Evolutionary conservation across 2,797 vertebrate genomes (phyloP), one percentile per base, ranked within the genome.

Genomic region (Ctenosaura bakeri): DNA sequence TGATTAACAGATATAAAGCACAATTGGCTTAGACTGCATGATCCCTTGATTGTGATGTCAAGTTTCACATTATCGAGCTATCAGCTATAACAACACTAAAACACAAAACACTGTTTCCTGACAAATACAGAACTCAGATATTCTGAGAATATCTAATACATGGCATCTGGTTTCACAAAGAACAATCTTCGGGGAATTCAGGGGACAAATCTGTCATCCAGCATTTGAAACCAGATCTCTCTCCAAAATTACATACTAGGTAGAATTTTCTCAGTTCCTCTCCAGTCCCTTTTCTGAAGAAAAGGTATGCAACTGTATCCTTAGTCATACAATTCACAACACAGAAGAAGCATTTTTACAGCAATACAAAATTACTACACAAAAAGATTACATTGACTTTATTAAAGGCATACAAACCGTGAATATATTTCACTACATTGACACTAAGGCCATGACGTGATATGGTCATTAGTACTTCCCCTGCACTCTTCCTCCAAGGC

Each of bases 351-450:
- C 14, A 73, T 14, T 50, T 29, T 22, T 26, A 76, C 29, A 73
- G 73, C 59, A n/a, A 82, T 42, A 9, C 16, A 0, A 32, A 14
- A 59, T 3, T 9, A 73, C 22, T 6, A 90, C 0, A 1, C 24
- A 86, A 20, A n/a, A 73, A 12, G 1, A 59, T 0, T 14, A 20
- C 54, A 74, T 29, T 13, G 54, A 32, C 18, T 62, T 56, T 29
- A 83, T 20, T 20, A 74, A 52, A 26, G 78, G 89, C 86, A 83
- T 29, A 94, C 91, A 12, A 95, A 99, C 99, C 99, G 0, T 99
- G 99, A 88, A 99, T 99, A 95, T 99, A 99, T 96, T 99, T 99
- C 95, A 99, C 98, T 90, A 99, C 99, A 46, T 99, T 99, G 97
- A 99, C 97, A 35, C 99, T 99, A 94, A 99, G 99, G 92, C 99